Evolutionary conservation across 2,888 invertebrate genomes (phyloP).

Genomic region (Lissocephala sabroskyi): DNA sequence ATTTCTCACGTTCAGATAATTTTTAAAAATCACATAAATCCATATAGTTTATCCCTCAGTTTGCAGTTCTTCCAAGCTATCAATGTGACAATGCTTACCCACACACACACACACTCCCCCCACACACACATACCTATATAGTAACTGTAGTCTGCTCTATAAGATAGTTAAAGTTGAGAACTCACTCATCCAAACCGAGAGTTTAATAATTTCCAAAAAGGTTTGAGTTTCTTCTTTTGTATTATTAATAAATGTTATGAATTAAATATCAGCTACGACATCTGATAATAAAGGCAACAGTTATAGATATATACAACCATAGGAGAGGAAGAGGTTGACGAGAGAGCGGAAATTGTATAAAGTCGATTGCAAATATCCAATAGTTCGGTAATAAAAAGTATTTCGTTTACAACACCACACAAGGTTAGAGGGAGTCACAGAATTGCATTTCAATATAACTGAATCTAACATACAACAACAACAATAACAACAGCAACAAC

Average conservation of each 20-base stretch:
- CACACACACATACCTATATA: too few species aligned
- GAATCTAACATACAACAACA: conserved; percentile 26
- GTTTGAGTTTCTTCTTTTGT: conserved; percentile 38
- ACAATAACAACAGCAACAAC: conserved; percentile 15
- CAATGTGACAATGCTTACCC: too few species aligned
- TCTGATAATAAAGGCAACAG: conserved; percentile 70
- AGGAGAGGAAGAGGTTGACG: conserved; percentile 33
- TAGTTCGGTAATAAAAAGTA: conserved; percentile 21
- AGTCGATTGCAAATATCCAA: conserved; percentile 35
- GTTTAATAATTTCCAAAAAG: conserved; percentile 15
- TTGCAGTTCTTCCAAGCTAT: conserved; percentile 54
- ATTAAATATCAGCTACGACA: conserved; percentile 71
- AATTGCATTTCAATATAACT: conserved; percentile 40
- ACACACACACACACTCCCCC: too few species aligned
- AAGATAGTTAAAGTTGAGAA: conserved; percentile 45
- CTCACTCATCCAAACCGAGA: background rate
- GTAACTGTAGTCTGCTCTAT: conserved; percentile 54
- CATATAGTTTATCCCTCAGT: background rate
- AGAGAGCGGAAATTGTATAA: conserved; percentile 56
- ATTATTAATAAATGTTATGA: conserved; percentile 45
- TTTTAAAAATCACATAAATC: conserved; percentile 20
- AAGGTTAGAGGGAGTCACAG: conserved; percentile 44
- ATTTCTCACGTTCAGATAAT: background rate
- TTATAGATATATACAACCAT: conserved; percentile 27
- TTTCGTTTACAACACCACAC: conserved; percentile 15